A percentile compares a stretch with the other conserved stretches of the same genome.
These are phyloP conservation scores for Aurelia sp. DNA, from an alignment of 30 jellyfish, hydroid and myxozoan species.

Conservation along the genomic window DNA sequence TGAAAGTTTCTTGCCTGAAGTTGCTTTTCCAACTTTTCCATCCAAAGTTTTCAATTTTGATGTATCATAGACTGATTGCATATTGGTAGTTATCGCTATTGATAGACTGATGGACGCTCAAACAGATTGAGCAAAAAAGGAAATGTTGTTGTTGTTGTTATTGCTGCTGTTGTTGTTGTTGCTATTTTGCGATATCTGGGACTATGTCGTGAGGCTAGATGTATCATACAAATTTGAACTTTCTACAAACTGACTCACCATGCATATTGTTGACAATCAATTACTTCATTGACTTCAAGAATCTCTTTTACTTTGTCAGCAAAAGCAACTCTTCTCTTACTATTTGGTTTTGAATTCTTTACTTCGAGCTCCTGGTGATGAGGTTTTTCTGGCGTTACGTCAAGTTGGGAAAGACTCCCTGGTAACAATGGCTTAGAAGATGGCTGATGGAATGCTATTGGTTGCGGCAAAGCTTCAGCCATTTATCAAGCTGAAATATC, in stretches of 20 bases:
- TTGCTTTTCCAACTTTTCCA: too few relatives aligned
- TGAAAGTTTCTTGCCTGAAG: too few relatives aligned
- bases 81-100: too few relatives aligned
- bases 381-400: constrained; percentile 59
- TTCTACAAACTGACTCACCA: not conserved
- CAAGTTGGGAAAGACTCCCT: constrained; percentile 43
- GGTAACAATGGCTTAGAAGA: constrained; percentile 32
- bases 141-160: too few relatives aligned
- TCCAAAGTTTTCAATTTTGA: too few relatives aligned
- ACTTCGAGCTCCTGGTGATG: not conserved
- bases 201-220: too few relatives aligned
- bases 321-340: constrained; percentile 56
- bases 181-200: too few relatives aligned
- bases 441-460: constrained; percentile 21
- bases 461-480: constrained; percentile 64
- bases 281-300: not conserved
- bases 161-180: too few relatives aligned
- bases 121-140: too few relatives aligned
- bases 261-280: constrained; percentile 8
- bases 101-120: too few relatives aligned
- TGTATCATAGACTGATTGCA: too few relatives aligned
- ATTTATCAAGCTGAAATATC: not conserved
- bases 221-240: too few relatives aligned
- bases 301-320: constrained; percentile 2
- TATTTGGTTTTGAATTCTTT: not conserved